A percentile compares a stretch with the other conserved stretches of the same genome.
phyloP scores from a whole-genome alignment of 2,113 vertebrate genomes.

The Alaudala cheleensis region DNA sequence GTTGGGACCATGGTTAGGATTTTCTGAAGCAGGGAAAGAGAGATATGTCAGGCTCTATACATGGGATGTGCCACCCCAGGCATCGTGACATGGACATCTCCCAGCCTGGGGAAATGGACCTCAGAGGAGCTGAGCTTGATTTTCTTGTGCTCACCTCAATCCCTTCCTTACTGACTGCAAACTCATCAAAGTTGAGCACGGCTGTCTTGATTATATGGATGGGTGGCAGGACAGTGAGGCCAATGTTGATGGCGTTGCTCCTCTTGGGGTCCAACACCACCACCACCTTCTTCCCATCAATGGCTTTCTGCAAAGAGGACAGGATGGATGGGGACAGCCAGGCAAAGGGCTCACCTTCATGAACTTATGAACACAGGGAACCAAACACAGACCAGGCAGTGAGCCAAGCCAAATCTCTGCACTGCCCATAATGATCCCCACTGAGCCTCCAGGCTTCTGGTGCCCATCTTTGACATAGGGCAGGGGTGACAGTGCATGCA shows the following conservation, averaged over 20 bases:
- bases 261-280: slow-evolving; percentile 90
- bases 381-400: neutral
- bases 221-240: slow-evolving; percentile 89
- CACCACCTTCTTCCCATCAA: slow-evolving; percentile 82
- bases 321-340: neutral
- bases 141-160: slow-evolving; percentile 83
- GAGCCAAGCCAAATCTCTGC: neutral
- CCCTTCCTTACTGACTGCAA: slow-evolving; percentile 93
- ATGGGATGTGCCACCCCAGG: neutral
- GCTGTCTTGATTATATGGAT: slow-evolving; percentile 92
- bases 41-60: neutral
- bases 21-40: slow-evolving; percentile 77
- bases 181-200: slow-evolving; percentile 92
- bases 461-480: neutral
- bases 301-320: slow-evolving; percentile 79
- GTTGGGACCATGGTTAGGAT: slow-evolving; percentile 94
- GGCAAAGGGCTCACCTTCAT: neutral
- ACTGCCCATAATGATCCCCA: neutral
- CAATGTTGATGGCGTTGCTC: slow-evolving; percentile 96
- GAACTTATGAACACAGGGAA: neutral
- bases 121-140: neutral
- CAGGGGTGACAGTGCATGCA: neutral
- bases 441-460: neutral
- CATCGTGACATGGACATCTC: neutral
- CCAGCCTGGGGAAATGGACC: neutral